Base-by-base conservation (phyloP, 2,888 invertebrate genomes). In the Macropis europaea region DNA sequence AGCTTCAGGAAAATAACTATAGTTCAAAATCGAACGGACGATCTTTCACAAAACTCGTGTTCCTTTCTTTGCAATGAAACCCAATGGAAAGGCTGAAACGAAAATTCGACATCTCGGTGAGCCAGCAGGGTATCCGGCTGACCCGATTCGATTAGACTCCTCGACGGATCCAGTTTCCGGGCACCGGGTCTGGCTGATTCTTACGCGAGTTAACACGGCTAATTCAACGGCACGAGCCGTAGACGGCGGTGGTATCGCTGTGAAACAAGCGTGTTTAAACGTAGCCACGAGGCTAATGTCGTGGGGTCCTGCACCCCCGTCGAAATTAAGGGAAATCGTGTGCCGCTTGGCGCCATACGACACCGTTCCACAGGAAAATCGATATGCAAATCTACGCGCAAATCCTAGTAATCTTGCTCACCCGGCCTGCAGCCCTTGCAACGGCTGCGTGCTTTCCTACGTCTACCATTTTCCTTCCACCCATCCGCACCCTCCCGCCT, bases 361-460 rank as follows among this genome's bases (percentile, higher is more conserved):
- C 75, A 81, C 72, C 77, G 60, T 75, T 75, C 62, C 73, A 68
- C 57, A 32, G 73, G 81, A 83, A 86, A 88, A 89, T 89, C 89
- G 89, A 89, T 89, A 89, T 89, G 89, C 83, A 88, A 89, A 89
- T 89, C 86, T 85, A 84, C 84, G 85, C 85, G 87, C 86, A 88
- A 89, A 89, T 89, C 86, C 89, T 85, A 87, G 89, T 89, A 89
- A 89, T 89, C 87, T 88, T 77, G 70, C 76, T 75, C 57, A 56
- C 61, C 70, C 73, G 53, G 63, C 53, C 68, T 66, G 73, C 79
- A 71, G 64, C 72, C 64, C 77, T 67, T 66, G 78, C 78, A 76
- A 59, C 59, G 63, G 63, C 75, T 60, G 48, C 45, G 43, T 57
- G 60, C 62, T 66, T 48, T 63, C 54, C 67, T 66, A 43, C 54